Conservation (phyloP, 2,113 vertebrate genomes). For the Lichenostomus cassidix region DNA sequence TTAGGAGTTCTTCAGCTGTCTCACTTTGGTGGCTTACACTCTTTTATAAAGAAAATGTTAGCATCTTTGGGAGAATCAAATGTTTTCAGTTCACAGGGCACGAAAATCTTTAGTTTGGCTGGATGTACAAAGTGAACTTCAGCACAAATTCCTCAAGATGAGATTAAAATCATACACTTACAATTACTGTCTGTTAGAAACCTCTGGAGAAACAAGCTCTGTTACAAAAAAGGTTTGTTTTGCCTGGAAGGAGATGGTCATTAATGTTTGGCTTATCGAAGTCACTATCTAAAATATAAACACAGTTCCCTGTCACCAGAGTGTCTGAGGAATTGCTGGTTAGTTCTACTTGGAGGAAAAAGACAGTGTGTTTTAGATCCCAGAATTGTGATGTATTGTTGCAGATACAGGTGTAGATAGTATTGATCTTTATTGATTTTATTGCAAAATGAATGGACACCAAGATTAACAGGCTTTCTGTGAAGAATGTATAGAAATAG, state of each 20-base stretch:
- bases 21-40: not conserved
- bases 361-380: not conserved
- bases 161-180: conserved; percentile 15
- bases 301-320: not conserved
- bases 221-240: conserved; percentile 28
- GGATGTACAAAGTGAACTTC: conserved; percentile 7
- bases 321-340: not conserved
- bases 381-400: not conserved
- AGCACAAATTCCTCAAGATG: not conserved
- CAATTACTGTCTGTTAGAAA: not conserved
- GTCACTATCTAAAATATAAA: not conserved
- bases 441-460: not conserved
- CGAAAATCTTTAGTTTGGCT: conserved; percentile 48
- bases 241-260: not conserved
- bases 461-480: not conserved
- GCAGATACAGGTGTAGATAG: not conserved
- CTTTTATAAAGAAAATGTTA: not conserved
- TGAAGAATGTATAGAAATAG: not conserved
- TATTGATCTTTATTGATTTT: not conserved
- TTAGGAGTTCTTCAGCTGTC: not conserved
- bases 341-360: not conserved
- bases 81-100: conserved; percentile 20
- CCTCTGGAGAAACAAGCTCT: not conserved
- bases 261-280: not conserved
- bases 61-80: not conserved